These are phyloP conservation scores for Lamellibrachia satsuma DNA, from an alignment of 2,888 invertebrate species.

Conservation along the genomic window DNA sequence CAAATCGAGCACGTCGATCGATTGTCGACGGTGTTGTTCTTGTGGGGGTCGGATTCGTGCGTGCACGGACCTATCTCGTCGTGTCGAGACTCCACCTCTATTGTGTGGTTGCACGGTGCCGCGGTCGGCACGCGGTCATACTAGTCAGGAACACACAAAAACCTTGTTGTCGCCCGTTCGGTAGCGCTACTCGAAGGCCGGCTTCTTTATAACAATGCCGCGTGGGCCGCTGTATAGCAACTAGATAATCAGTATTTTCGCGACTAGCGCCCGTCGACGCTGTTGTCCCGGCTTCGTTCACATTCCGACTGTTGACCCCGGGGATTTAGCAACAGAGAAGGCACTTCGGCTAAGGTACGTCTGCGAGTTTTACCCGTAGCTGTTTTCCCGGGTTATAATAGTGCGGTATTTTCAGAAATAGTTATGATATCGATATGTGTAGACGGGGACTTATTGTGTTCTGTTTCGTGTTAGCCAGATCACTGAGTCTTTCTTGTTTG, in stretches of 20 bases:
- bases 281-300: background rate
- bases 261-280: background rate
- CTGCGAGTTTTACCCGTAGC: background rate
- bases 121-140: background rate
- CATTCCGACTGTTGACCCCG: background rate
- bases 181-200: background rate
- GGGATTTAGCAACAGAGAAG: background rate
- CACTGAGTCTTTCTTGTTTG: background rate
- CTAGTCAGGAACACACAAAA: background rate
- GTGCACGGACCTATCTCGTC: background rate
- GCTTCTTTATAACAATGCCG: slow-evolving; percentile 4
- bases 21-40: background rate
- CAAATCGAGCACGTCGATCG: background rate
- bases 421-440: background rate
- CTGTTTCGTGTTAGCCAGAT: background rate
- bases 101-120: background rate
- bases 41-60: background rate
- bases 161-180: background rate
- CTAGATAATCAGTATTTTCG: slow-evolving; percentile 6
- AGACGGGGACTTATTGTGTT: background rate
- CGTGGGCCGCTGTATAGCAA: background rate
- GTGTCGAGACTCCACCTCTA: background rate
- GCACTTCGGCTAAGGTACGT: background rate
- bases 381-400: background rate
- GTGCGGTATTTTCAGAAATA: background rate